Conservation (phyloP, 2,888 invertebrate species). For the Tuberolachnus salignus region DNA sequence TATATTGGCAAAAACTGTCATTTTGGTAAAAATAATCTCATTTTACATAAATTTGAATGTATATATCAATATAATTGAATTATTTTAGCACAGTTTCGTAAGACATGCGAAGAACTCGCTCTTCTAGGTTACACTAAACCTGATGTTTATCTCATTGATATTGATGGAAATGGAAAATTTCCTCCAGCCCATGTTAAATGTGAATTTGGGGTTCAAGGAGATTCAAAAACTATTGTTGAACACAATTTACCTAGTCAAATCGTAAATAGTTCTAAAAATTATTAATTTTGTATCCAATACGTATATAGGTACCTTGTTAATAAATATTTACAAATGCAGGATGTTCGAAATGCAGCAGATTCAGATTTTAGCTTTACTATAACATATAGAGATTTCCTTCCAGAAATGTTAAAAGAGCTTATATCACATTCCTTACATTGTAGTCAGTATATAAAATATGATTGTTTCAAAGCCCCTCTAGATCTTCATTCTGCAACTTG, state of each 20-base stretch:
- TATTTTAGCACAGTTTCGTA: slow-evolving; percentile 77
- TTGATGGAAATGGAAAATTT: slow-evolving; percentile 90
- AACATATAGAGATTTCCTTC: slow-evolving; percentile 85
- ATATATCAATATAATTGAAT: slow-evolving; percentile 11
- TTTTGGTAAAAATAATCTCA: slow-evolving; percentile 67
- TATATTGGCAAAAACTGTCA: slow-evolving; percentile 94
- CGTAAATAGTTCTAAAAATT: slow-evolving; percentile 62
- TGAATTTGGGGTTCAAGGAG: slow-evolving; percentile 86
- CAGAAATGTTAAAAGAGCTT: slow-evolving; percentile 88
- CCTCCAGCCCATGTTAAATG: slow-evolving; percentile 92
- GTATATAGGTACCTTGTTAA: background rate
- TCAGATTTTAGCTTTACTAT: slow-evolving; percentile 84
- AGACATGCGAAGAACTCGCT: slow-evolving; percentile 91
- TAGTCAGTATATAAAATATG: slow-evolving; percentile 87
- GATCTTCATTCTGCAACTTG: slow-evolving; percentile 87
- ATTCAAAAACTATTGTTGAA: slow-evolving; percentile 84
- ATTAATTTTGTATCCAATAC: background rate
- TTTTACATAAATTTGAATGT: background rate
- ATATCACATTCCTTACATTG: slow-evolving; percentile 89
- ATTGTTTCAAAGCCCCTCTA: slow-evolving; percentile 86
- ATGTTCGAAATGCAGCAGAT: slow-evolving; percentile 79
- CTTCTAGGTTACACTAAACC: slow-evolving; percentile 86
- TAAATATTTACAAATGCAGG: slow-evolving; percentile 63
- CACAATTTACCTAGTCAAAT: slow-evolving; percentile 90
- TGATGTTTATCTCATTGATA: slow-evolving; percentile 90